These are phyloP conservation scores for Antennarius striatus DNA, from an alignment of 2,113 vertebrate genomes.

Conservation along the genomic window DNA sequence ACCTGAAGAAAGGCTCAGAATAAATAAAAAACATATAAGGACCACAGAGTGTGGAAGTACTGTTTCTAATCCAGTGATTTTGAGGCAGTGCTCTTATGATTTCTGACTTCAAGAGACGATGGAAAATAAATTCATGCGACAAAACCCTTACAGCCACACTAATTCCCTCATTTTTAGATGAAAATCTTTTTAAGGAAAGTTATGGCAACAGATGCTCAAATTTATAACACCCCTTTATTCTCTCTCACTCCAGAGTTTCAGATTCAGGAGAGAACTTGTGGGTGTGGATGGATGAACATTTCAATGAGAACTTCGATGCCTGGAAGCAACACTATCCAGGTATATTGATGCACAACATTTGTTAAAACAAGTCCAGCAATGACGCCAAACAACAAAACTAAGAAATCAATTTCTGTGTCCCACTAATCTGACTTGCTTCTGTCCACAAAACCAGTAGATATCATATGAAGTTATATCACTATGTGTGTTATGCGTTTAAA, in stretches of 20 bases:
- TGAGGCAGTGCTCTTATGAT: slow-evolving; percentile 36
- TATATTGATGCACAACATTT: slow-evolving; percentile 3
- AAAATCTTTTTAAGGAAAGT: not conserved
- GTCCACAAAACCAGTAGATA: too few relatives aligned
- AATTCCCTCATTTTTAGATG: slow-evolving; percentile 17
- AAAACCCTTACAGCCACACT: slow-evolving; percentile 23
- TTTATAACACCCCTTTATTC: not conserved
- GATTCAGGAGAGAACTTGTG: not conserved
- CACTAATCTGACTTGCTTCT: too few relatives aligned
- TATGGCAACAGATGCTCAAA: not conserved
- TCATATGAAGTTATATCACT: too few relatives aligned
- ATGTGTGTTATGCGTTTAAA: too few relatives aligned
- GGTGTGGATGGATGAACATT: not conserved
- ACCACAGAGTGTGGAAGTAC: slow-evolving; percentile 33
- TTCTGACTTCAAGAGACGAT: slow-evolving; percentile 46
- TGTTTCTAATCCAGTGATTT: slow-evolving; percentile 62
- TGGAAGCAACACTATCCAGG: not conserved
- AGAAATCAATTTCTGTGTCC: not conserved
- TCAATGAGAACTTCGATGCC: slow-evolving; percentile 11
- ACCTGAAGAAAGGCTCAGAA: slow-evolving; percentile 54
- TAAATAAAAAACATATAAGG: slow-evolving; percentile 67
- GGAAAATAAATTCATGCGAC: slow-evolving; percentile 45
- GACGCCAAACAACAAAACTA: too few relatives aligned
- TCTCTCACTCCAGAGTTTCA: not conserved
- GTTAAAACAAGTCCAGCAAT: too few relatives aligned